Base-by-base conservation (phyloP, 2,888 invertebrate genomes). In the Nebria salina region DNA sequence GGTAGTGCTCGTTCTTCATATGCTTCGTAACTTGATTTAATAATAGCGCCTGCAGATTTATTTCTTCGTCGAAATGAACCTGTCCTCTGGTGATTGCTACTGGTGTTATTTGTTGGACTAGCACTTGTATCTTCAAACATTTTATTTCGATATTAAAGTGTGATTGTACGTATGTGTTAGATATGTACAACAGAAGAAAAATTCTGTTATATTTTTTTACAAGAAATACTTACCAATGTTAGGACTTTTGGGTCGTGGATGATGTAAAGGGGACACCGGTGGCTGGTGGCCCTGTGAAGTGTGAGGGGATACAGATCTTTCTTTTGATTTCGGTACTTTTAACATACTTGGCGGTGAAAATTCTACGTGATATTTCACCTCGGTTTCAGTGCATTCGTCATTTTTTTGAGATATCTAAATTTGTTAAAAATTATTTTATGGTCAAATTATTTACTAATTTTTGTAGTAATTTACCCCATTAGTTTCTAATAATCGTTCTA, bases 1-100 rank as follows among this genome's bases (percentile, higher is more conserved):
- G 97, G 97, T 82, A 97, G 91, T 0, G 95, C 92, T 80, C 96
- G 91, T 85, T 97, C 97, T 86, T 97, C 97, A 85, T 97, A 97
- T 84, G 95, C 95, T 87, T 96, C 96, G 85, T 95, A 96, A 3
- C 95, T 95, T 13, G 94, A 91, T 84, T 89, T 90, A 8, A 87
- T 87, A 11, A 88, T 87, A 0, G 92, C 91, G 8, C 92, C 92
- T 1, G 93, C 93, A 81, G 94, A 94, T 86, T 94, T 94, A 88
- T 86, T 95, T 89, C 88, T 92, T 86, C 87, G 91, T 87, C 91
- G 91, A 81, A 89, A 91, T 68, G 91, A 94, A 42, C 92, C 92
- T 82, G 87, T 85, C 3, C 85, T 86, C 83, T 89, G 90, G 74
- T 89, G 87, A 80, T 87, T 86, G 20, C 85, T 86, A 43, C 85